Evolutionary conservation across 2,888 invertebrate genomes (phyloP).

Genomic region (Mycogona germanica): DNA sequence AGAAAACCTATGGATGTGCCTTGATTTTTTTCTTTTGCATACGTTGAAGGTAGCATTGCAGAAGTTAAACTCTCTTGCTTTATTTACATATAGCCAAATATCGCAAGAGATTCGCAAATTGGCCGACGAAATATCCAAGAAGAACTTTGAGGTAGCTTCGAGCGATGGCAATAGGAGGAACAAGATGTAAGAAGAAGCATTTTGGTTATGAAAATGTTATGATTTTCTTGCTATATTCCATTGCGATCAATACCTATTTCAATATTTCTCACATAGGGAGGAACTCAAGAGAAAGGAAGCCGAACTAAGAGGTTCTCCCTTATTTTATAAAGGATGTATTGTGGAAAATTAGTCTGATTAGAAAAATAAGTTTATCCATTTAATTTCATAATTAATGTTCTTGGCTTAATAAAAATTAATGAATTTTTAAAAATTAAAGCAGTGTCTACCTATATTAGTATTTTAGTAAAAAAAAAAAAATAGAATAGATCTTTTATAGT

Average conservation of each 20-base stretch:
- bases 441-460: no score
- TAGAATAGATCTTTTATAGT: no score
- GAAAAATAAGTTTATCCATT: no score
- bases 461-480: no score
- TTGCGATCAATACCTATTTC: not conserved
- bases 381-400: no score
- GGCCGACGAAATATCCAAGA: not conserved
- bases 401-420: no score
- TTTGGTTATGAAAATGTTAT: not conserved
- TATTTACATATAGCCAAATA: not conserved
- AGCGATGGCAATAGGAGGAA: constrained; percentile 1
- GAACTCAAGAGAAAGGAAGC: constrained; percentile 10
- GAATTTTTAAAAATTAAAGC: no score
- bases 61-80: not conserved
- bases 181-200: constrained; percentile 1
- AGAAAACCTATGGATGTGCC: not conserved
- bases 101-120: constrained; percentile 1
- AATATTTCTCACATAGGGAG: not conserved
- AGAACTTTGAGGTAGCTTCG: not conserved
- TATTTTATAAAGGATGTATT: no score
- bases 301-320: constrained; percentile 14
- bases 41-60: not conserved
- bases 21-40: not conserved
- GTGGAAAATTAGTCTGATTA: no score
- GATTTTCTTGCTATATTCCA: not conserved